phyloP scores from a whole-genome alignment of 1,140 invertebrate genomes.

The Drosophila orena region DNA sequence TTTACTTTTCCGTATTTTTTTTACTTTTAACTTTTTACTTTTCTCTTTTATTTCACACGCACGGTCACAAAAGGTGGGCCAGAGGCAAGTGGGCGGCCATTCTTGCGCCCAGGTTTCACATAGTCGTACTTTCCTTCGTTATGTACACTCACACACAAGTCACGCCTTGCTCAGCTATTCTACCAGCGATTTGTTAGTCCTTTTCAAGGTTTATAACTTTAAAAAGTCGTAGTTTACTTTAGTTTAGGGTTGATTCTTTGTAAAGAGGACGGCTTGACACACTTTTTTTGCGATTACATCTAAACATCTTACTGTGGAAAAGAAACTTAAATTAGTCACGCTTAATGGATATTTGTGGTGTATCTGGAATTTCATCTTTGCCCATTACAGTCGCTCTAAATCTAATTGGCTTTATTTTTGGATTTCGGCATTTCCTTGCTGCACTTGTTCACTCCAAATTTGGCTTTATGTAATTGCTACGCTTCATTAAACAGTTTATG shows the following conservation, averaged over 20 bases:
- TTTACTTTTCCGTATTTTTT: conserved; percentile 8
- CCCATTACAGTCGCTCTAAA: conserved; percentile 11
- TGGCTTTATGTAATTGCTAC: conserved; percentile 71
- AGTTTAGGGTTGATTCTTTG: conserved; percentile 61
- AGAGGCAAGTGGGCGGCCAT: conserved; percentile 52
- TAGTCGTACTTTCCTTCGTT: conserved; percentile 46
- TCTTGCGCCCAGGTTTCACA: conserved; percentile 50
- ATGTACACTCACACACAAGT: conserved; percentile 41
- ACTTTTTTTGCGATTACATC: conserved; percentile 68
- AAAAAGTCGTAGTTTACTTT: conserved; percentile 54
- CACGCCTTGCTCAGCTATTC: conserved; percentile 52
- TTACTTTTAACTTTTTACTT: conserved; percentile 16
- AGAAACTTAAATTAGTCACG: background rate
- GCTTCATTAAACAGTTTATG: conserved; percentile 81
- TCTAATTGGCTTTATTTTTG: conserved; percentile 38
- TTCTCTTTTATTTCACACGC: conserved; percentile 69
- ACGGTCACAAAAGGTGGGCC: conserved; percentile 67
- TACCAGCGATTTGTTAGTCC: conserved; percentile 33
- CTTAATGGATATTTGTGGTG: no score
- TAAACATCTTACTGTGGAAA: conserved; percentile 49
- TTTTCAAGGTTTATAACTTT: conserved; percentile 36
- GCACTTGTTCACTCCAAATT: conserved; percentile 32
- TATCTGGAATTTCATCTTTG: background rate
- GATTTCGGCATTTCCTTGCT: conserved; percentile 16
- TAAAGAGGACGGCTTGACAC: conserved; percentile 82